These are phyloP conservation scores for Phaethornis superciliosus DNA, from an alignment of 2,113 vertebrate species.

Conservation along the genomic window DNA sequence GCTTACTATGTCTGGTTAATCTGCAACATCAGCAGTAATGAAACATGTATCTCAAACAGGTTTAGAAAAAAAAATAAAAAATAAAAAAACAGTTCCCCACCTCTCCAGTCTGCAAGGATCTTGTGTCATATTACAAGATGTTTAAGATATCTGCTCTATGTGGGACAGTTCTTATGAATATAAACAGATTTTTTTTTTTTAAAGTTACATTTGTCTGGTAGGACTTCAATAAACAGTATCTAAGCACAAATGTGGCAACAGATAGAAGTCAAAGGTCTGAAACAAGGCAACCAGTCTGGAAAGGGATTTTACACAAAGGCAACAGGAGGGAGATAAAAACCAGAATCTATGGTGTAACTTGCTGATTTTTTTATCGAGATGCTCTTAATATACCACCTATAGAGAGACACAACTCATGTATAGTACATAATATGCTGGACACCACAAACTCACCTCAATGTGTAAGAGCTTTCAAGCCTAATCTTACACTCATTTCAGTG, in stretches of 20 bases:
- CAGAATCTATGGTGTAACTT: neutral
- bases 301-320: neutral
- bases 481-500: neutral
- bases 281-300: neutral
- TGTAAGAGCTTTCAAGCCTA: neutral
- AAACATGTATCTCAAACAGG: accelerated
- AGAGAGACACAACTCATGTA: neutral
- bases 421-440: neutral
- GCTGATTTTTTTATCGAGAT: neutral
- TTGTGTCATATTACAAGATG: neutral
- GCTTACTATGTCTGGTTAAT: neutral
- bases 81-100: neutral
- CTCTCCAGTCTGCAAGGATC: neutral
- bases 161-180: neutral
- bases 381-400: neutral
- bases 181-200: neutral
- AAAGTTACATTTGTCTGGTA: neutral
- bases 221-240: neutral
- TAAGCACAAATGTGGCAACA: neutral
- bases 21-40: neutral
- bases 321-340: neutral
- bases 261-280: neutral
- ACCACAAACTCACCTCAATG: neutral
- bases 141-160: neutral
- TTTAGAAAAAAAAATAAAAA: neutral